Evolutionary conservation across 2,113 vertebrate genomes (phyloP).

Genomic region (Melierax canorus): DNA sequence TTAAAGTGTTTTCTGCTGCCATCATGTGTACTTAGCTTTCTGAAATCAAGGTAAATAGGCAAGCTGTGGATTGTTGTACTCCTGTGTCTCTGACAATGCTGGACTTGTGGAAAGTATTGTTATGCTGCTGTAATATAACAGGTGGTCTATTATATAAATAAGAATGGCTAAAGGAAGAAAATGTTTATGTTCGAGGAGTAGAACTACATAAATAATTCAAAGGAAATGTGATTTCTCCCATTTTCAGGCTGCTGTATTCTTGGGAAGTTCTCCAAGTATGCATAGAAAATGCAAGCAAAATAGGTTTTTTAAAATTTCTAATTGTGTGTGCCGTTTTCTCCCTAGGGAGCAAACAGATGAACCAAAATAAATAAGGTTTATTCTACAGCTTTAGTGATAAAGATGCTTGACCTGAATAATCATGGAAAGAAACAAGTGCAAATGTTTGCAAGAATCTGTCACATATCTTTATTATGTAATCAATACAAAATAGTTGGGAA

Average conservation of each 20-base stretch:
- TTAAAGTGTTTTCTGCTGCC: not conserved
- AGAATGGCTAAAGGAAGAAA: not conserved
- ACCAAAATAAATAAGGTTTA: slow-evolving; percentile 33
- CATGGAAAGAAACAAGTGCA: not conserved
- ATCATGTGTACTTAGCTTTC: not conserved
- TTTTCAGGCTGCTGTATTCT: not conserved
- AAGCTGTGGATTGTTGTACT: not conserved
- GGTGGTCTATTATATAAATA: not conserved
- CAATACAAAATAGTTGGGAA: not conserved
- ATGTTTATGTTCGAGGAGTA: not conserved
- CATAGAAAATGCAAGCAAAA: not conserved
- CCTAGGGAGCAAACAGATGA: not conserved
- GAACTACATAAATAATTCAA: not conserved
- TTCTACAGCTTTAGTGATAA: slow-evolving; percentile 22
- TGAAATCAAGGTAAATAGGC: not conserved
- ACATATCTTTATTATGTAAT: not conserved
- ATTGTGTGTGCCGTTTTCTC: not conserved
- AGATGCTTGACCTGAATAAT: slow-evolving; percentile 27
- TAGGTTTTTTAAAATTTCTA: not conserved
- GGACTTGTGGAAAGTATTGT: not conserved
- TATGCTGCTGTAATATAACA: not conserved
- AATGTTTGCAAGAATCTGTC: not conserved
- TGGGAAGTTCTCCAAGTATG: not conserved
- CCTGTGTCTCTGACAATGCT: not conserved
- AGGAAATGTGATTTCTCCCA: not conserved